These are phyloP conservation scores for Carposina sasakii DNA, from an alignment of 1,140 invertebrate genomes.

Conservation along the genomic window DNA sequence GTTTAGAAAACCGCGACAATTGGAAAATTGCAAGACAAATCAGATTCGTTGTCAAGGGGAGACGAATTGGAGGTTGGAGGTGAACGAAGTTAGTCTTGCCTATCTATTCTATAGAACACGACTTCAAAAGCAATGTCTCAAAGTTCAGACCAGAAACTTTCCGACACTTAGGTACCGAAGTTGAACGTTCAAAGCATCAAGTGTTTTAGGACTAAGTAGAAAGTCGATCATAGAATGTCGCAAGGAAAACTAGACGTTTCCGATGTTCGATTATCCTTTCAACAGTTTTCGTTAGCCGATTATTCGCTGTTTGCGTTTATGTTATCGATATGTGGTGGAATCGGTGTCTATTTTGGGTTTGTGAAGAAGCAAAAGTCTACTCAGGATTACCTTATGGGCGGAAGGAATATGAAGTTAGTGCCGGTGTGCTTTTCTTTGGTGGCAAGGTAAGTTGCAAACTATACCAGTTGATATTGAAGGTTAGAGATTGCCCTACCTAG, in stretches of 20 bases:
- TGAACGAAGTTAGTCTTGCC: too few species aligned
- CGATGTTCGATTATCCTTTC: constrained; percentile 75
- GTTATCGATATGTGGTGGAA: constrained; percentile 79
- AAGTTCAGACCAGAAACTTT: background rate
- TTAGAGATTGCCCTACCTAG: too few species aligned
- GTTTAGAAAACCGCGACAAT: constrained; percentile 47
- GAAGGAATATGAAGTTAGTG: constrained; percentile 85
- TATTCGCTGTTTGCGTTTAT: constrained; percentile 82
- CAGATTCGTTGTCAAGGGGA: background rate
- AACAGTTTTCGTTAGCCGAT: constrained; percentile 79
- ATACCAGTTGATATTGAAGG: too few species aligned
- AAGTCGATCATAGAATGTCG: constrained; percentile 18
- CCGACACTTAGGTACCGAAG: constrained; percentile 2
- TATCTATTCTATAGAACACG: too few species aligned
- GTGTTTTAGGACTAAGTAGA: too few species aligned
- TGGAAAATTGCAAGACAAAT: constrained; percentile 43
- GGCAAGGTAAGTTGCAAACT: constrained; percentile 81
- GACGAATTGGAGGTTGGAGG: background rate
- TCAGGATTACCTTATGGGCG: constrained; percentile 88
- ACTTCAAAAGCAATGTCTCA: too few species aligned
- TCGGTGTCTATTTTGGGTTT: constrained; percentile 88
- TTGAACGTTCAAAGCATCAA: too few species aligned
- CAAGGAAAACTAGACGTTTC: constrained; percentile 66
- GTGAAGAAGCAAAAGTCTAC: constrained; percentile 78
- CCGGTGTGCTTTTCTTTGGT: constrained; percentile 87